Percentiles rank a stretch among this genome's conserved stretches.
Evolutionary conservation across 1,140 invertebrate genomes (phyloP).

Genomic region (Stenopsyche tienmushanensis): DNA sequence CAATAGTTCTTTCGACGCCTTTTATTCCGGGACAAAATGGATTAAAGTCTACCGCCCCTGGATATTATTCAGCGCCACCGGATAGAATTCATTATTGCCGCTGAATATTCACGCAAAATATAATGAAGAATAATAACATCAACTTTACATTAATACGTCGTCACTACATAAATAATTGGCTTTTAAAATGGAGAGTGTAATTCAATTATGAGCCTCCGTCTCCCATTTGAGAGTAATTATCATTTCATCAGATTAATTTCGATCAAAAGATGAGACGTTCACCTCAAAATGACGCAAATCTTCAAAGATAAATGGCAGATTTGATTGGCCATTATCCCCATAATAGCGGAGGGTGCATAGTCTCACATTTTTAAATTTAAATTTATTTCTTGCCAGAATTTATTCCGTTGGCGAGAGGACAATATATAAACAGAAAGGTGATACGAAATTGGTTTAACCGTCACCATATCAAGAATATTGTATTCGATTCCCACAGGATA

Average conservation of each 20-base stretch:
- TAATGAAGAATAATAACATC: too few relatives aligned
- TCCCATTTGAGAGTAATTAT: too few relatives aligned
- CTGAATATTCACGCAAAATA: too few relatives aligned
- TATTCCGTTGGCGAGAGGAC: background rate
- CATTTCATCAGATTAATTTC: slow-evolving; percentile 24
- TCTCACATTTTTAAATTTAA: background rate
- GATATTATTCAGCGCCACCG: too few relatives aligned
- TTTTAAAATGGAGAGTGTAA: slow-evolving; percentile 18
- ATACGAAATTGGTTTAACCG: background rate
- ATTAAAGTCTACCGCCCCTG: too few relatives aligned
- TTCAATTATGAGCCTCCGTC: slow-evolving; percentile 4
- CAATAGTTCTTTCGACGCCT: too few relatives aligned
- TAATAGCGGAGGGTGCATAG: background rate
- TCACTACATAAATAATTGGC: slow-evolving; percentile 19
- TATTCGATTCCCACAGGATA: background rate
- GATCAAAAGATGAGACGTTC: background rate
- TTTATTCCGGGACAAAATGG: too few relatives aligned
- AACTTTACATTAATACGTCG: too few relatives aligned
- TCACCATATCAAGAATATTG: background rate
- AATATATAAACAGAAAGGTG: background rate
- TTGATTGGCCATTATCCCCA: slow-evolving; percentile 28
- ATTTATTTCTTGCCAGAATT: background rate
- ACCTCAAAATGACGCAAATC: slow-evolving; percentile 9
- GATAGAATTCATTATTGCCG: too few relatives aligned
- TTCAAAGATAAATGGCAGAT: slow-evolving; percentile 21